Percentiles rank a stretch among this genome's conserved stretches.
Evolutionary conservation across 2,888 invertebrate genomes (phyloP).

Genomic region (Ophraella communa): DNA sequence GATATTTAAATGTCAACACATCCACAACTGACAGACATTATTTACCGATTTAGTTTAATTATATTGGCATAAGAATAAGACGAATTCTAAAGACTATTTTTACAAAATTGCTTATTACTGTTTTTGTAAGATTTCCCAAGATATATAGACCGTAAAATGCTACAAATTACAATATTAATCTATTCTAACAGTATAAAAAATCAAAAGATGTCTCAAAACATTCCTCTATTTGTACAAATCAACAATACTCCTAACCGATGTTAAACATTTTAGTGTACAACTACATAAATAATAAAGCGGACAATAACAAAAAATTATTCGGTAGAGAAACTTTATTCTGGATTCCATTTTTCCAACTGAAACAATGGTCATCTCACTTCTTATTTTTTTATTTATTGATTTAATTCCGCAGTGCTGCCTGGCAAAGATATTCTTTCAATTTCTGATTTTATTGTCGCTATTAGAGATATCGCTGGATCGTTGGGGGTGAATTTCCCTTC

Average conservation of each 20-base stretch:
- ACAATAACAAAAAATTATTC: not conserved
- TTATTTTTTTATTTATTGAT: too few species aligned
- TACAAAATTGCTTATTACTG: too few species aligned
- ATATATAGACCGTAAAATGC: too few species aligned
- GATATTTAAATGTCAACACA: too few species aligned
- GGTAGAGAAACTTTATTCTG: not conserved
- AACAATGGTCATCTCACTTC: too few species aligned
- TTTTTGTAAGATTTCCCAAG: too few species aligned
- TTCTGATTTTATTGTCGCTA: constrained; percentile 84
- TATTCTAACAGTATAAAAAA: not conserved
- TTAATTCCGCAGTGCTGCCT: constrained; percentile 55
- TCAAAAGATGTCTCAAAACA: not conserved
- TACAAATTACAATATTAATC: not conserved
- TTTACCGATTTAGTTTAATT: too few species aligned
- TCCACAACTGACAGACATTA: too few species aligned
- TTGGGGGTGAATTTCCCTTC: constrained; percentile 66
- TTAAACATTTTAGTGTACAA: not conserved
- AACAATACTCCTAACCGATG: not conserved
- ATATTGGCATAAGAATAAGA: too few species aligned
- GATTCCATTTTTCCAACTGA: too few species aligned
- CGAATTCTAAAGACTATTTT: too few species aligned
- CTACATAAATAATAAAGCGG: not conserved
- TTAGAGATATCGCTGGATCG: constrained; percentile 82
- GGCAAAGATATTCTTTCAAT: constrained; percentile 58
- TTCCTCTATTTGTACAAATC: not conserved